Evolutionary conservation across 30 jellyfish, hydroid and myxozoan genomes (phyloP).

Genomic region (Pelagia noctiluca): DNA sequence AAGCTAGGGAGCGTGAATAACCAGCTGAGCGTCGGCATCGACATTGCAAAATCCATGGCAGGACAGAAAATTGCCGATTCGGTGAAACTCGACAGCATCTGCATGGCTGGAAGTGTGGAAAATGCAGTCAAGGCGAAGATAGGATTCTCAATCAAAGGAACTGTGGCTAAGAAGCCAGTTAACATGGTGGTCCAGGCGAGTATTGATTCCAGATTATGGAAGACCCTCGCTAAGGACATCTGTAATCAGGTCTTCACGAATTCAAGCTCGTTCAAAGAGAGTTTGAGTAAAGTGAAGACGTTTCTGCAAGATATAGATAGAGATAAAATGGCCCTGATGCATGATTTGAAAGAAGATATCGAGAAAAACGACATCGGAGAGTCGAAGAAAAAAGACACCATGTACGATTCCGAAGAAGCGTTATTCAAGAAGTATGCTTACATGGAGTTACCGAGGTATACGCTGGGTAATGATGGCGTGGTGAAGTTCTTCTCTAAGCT

Average conservation of each 20-base stretch:
- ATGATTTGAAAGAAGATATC: constrained; percentile 21
- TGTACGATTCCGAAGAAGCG: constrained; percentile 66
- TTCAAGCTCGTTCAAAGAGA: constrained; percentile 62
- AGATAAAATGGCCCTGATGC: constrained; percentile 40
- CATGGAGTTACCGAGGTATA: constrained; percentile 82
- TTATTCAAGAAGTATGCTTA: constrained; percentile 71
- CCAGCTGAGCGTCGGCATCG: constrained; percentile 73
- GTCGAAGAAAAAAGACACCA: constrained; percentile 44
- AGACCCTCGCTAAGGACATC: constrained; percentile 64
- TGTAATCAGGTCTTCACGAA: constrained; percentile 66
- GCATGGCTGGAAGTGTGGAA: constrained; percentile 68
- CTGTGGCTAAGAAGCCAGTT: constrained; percentile 34
- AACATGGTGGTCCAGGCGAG: constrained; percentile 44
- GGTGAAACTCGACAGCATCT: constrained; percentile 48
- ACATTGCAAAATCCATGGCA: constrained; percentile 50
- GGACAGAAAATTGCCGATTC: constrained; percentile 50
- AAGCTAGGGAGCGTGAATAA: constrained; percentile 75
- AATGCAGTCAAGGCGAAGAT: constrained; percentile 69
- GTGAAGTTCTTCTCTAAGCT: constrained; percentile 72
- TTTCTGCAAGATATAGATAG: constrained; percentile 73
- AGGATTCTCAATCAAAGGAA: constrained; percentile 50
- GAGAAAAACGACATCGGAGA: constrained; percentile 58
- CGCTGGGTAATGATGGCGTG: constrained; percentile 85
- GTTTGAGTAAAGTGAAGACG: constrained; percentile 30
- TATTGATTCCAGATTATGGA: constrained; percentile 67